Conservation (phyloP, 2,888 invertebrate species). For the Megastigmus dorsalis region DNA sequence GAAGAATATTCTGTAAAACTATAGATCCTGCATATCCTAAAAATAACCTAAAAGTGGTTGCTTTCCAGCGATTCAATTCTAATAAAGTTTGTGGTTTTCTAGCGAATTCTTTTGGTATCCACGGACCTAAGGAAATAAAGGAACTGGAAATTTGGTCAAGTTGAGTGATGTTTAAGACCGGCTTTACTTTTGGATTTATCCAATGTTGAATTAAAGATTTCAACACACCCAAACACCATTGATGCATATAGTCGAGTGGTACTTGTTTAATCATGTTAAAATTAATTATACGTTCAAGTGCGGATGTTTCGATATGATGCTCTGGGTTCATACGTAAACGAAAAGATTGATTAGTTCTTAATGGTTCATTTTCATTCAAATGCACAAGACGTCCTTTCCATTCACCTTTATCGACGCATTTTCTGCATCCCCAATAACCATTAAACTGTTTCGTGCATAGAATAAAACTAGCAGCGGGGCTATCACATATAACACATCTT, state of each 20-base stretch:
- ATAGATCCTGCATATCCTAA: neutral
- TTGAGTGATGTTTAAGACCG: neutral
- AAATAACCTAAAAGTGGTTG: neutral
- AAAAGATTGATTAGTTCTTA: neutral
- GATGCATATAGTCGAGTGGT: constrained; percentile 6
- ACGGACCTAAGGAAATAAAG: neutral
- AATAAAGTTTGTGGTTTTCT: constrained; percentile 7
- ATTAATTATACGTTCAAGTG: neutral
- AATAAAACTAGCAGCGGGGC: neutral
- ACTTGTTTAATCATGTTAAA: neutral
- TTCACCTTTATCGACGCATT: neutral
- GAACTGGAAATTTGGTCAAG: neutral
- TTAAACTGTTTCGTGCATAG: neutral
- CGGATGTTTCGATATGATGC: neutral
- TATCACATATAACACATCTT: neutral
- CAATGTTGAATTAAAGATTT: neutral
- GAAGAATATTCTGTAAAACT: neutral
- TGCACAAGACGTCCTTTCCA: neutral
- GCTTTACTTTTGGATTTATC: neutral
- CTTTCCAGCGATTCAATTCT: neutral
- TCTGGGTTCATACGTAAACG: neutral
- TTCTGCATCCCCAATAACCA: constrained; percentile 4
- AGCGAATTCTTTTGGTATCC: neutral
- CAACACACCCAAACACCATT: neutral
- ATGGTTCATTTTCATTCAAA: neutral